Evolutionary conservation across 2,113 vertebrate genomes (phyloP).

Genomic region (Entomyzon cyanotis): DNA sequence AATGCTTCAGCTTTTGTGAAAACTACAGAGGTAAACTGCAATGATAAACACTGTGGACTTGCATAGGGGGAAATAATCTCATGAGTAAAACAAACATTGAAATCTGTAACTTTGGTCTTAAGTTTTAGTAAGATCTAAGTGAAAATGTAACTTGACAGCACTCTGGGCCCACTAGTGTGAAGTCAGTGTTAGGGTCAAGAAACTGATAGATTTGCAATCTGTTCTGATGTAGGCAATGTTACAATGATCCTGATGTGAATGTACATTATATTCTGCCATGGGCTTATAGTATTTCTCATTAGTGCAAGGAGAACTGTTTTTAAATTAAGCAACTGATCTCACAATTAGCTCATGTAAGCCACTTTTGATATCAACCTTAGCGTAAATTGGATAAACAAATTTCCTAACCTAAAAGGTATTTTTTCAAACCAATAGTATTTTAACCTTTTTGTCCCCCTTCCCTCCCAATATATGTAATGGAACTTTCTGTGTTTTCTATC

Average conservation of each 20-base stretch:
- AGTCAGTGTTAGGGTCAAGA: not conserved
- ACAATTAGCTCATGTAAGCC: not conserved
- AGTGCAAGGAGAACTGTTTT: not conserved
- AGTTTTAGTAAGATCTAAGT: not conserved
- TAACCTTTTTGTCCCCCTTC: not conserved
- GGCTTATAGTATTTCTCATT: not conserved
- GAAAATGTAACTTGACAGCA: not conserved
- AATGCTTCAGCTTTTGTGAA: conserved; percentile 90
- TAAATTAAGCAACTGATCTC: not conserved
- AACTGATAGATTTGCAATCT: not conserved
- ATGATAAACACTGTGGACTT: not conserved
- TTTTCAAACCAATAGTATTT: not conserved
- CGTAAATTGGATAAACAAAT: not conserved
- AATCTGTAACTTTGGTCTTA: not conserved
- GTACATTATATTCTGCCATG: not conserved
- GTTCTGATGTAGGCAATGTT: not conserved
- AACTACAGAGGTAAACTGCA: conserved; percentile 85
- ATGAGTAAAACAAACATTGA: not conserved
- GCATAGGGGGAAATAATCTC: not conserved
- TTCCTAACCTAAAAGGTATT: not conserved
- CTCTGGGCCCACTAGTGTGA: not conserved
- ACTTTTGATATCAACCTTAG: not conserved
- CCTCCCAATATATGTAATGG: not conserved
- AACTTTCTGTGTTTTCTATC: not conserved
- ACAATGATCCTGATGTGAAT: not conserved